Evolutionary conservation across 2,113 vertebrate genomes (phyloP).

Genomic region (Nicator chloris): DNA sequence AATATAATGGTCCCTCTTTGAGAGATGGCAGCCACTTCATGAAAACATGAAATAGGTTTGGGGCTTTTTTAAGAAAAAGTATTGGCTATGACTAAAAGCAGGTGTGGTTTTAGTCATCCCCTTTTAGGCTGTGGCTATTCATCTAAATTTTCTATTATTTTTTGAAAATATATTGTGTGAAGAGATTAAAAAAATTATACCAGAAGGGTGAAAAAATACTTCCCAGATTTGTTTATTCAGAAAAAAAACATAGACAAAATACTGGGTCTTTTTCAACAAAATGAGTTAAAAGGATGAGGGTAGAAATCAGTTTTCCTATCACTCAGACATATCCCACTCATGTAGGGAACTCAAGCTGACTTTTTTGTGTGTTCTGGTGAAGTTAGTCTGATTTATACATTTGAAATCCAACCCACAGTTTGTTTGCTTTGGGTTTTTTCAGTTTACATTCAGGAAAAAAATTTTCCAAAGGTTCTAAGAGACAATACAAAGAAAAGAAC

Average conservation of each 20-base stretch:
- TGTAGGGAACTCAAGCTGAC: background rate
- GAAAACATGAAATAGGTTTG: background rate
- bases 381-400: background rate
- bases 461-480: background rate
- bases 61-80: accelerated
- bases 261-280: background rate
- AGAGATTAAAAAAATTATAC: background rate
- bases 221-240: background rate
- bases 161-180: background rate
- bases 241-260: background rate
- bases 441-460: background rate
- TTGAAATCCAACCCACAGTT: background rate
- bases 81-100: background rate
- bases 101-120: background rate
- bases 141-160: background rate
- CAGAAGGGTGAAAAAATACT: accelerated
- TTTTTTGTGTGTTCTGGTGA: background rate
- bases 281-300: background rate
- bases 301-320: background rate
- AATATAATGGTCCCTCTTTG: background rate
- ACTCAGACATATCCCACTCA: background rate
- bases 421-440: accelerated
- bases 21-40: background rate
- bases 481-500: background rate
- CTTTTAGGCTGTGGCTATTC: background rate